These are phyloP conservation scores for Marmota monax DNA, from an alignment of 2,113 vertebrate species.

Conservation along the genomic window DNA sequence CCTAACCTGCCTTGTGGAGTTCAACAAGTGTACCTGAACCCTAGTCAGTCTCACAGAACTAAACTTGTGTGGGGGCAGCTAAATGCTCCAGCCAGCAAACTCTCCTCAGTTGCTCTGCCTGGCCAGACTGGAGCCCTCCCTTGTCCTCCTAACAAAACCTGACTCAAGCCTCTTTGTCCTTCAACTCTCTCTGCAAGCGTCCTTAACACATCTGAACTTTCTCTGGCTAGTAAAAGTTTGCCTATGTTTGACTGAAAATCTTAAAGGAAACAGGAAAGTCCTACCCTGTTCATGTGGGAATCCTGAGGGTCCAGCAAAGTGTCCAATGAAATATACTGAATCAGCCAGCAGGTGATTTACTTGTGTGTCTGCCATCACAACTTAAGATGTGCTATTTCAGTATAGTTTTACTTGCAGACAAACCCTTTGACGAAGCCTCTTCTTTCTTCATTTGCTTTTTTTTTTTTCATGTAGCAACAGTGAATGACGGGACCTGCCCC, in stretches of 20 bases:
- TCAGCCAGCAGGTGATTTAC: neutral
- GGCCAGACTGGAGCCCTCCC: too few species aligned
- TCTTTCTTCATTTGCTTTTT: neutral
- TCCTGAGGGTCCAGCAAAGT: neutral
- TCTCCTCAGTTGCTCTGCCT: neutral
- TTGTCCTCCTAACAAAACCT: neutral
- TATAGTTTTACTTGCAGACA: neutral
- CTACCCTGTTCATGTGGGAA: neutral
- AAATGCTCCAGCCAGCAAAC: neutral
- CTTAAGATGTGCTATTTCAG: neutral
- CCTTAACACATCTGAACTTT: neutral
- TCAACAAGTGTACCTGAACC: neutral
- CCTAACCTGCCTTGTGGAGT: neutral
- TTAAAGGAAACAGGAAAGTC: neutral
- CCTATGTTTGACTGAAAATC: neutral
- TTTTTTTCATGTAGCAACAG: neutral
- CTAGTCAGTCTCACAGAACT: neutral
- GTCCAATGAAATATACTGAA: neutral
- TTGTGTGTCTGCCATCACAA: neutral
- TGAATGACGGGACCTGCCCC: neutral
- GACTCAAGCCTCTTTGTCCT: neutral
- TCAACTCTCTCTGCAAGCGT: neutral
- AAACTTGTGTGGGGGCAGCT: too few species aligned
- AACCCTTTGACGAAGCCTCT: neutral
- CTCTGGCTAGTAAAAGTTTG: neutral